Percentiles rank a stretch among this genome's conserved stretches.
phyloP scores from a whole-genome alignment of 2,888 invertebrate genomes.

The Ernsta delagoae region DNA sequence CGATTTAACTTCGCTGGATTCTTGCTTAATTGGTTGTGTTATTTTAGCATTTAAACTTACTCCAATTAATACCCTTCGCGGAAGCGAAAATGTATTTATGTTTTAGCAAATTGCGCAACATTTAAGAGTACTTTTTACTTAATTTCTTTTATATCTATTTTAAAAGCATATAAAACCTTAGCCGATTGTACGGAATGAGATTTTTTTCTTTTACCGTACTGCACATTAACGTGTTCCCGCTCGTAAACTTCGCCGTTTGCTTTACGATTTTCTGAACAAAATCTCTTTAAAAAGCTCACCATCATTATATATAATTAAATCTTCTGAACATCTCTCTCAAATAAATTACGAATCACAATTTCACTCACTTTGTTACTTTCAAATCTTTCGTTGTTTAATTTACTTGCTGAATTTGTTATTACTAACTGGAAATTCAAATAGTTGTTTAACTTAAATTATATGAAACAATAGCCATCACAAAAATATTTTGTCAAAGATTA shows the following conservation, averaged over 20 bases:
- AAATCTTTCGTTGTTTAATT: constrained; percentile 10
- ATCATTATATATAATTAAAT: constrained; percentile 38
- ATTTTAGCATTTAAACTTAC: constrained; percentile 55
- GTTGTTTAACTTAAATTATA: constrained; percentile 12
- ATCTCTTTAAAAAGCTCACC: constrained; percentile 34
- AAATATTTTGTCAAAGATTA: constrained; percentile 1
- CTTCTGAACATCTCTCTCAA: constrained; percentile 19
- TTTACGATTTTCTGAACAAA: constrained; percentile 38
- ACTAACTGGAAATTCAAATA: constrained; percentile 9
- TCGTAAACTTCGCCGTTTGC: constrained; percentile 38
- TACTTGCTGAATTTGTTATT: not conserved
- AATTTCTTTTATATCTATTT: constrained; percentile 32
- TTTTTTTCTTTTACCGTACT: constrained; percentile 37
- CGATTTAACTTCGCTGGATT: constrained; percentile 66
- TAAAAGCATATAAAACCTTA: constrained; percentile 37
- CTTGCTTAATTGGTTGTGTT: constrained; percentile 63
- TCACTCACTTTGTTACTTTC: constrained; percentile 25
- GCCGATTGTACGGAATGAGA: constrained; percentile 37
- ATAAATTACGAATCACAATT: constrained; percentile 28
- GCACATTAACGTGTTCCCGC: constrained; percentile 37
- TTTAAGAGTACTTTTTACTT: constrained; percentile 22
- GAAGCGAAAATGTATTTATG: constrained; percentile 40
- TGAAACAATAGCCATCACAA: constrained; percentile 8
- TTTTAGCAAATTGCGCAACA: constrained; percentile 30
- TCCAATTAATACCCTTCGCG: constrained; percentile 39